Base-by-base conservation (phyloP, 2,888 invertebrate species). In the Seira sanloemensis region DNA sequence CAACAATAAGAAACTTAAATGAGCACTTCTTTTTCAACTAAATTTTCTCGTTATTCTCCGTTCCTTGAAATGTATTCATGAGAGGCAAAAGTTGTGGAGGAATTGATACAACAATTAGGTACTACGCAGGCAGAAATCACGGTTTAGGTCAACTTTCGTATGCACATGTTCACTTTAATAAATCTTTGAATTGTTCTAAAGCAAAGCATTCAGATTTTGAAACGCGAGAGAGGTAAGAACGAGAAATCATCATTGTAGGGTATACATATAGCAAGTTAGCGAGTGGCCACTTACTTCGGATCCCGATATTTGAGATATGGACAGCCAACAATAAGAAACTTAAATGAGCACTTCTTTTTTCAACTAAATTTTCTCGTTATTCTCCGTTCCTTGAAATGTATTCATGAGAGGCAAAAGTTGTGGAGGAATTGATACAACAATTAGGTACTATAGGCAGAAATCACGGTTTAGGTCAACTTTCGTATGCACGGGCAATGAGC, bases 311-410 rank as follows among this genome's bases (percentile, higher is more conserved):
- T 58, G 58, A 58, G 5, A 18, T 58, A 58, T 58, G 7, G 58
- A 58, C n/a, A n/a, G n/a, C n/a, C n/a, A n/a, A n/a, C n/a, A n/a
- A n/a, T n/a, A n/a, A n/a, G n/a, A n/a, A n/a, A n/a, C n/a, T n/a
- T n/a, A n/a, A n/a, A n/a, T n/a, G n/a, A n/a, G n/a, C n/a, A n/a
- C n/a, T n/a, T n/a, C n/a, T n/a, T n/a, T 46, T n/a, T n/a, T n/a
- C n/a, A n/a, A n/a, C n/a, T n/a, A n/a, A n/a, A 2, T 58, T n/a
- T 58, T 58, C 58, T n/a, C n/a, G 5, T 4, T n/a, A 58, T 58
- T 58, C n/a, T n/a, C n/a, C n/a, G 58, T 58, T 58, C 58, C 58
- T 58, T 18, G 58, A 58, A 58, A 58, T 58, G 58, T 58, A 58
- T 58, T 58, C n/a, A 58, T 4, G 58, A 58, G n/a, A 58, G 58